phyloP scores from a whole-genome alignment of 2,888 invertebrate species.

The Agrochola lota region DNA sequence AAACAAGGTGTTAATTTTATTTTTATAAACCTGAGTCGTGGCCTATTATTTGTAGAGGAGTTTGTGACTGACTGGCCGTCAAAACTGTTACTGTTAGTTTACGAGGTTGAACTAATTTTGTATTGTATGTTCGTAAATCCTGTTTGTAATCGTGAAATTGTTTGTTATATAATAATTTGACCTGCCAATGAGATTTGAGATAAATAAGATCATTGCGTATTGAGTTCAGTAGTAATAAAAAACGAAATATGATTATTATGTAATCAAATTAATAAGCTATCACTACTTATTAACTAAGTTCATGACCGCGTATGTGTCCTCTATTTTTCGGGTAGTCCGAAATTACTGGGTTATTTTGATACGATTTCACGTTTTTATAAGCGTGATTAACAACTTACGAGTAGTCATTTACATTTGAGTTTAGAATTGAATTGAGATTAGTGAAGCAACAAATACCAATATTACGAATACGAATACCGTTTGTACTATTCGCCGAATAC shows the following conservation, averaged over 20 bases:
- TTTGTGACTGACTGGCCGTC: constrained; percentile 12
- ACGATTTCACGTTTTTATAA: constrained; percentile 4
- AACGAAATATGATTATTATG: constrained; percentile 23
- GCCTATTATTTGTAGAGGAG: constrained; percentile 1
- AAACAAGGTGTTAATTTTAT: constrained; percentile 29
- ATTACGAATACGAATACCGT: too few species aligned
- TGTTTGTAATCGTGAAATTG: constrained; percentile 10
- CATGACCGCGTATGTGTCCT: constrained; percentile 1
- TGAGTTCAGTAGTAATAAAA: constrained; percentile 11
- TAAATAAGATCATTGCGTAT: constrained; percentile 23
- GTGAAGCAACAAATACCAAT: too few species aligned
- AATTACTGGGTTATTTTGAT: constrained; percentile 8
- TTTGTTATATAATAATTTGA: neutral
- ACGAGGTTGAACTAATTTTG: constrained; percentile 9
- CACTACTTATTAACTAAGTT: constrained; percentile 28
- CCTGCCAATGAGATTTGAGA: constrained; percentile 14
- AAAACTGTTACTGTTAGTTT: constrained; percentile 15
- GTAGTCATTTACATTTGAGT: too few species aligned
- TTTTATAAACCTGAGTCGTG: constrained; percentile 22
- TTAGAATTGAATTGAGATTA: too few species aligned
- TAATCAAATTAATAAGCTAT: constrained; percentile 22
- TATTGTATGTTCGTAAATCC: neutral
- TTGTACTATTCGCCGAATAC: too few species aligned
- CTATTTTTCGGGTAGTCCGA: constrained; percentile 14
- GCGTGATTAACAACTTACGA: neutral